A percentile compares a stretch with the other conserved stretches of the same genome.
Evolutionary conservation across 2,888 invertebrate species (phyloP).

Genomic region (Osedax fenrisi): DNA sequence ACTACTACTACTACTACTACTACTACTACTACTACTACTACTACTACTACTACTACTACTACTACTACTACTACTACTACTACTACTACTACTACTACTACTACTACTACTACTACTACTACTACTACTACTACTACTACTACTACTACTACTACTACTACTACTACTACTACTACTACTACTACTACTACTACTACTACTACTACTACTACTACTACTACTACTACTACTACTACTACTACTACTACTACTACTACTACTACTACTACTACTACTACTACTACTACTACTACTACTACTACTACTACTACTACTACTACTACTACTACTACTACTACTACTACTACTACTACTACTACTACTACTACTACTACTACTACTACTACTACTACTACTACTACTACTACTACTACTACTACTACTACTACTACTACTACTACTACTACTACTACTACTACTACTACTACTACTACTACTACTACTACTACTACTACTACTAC

Average conservation of each 20-base stretch:
- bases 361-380: conserved; percentile 17
- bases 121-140: conserved; percentile 10
- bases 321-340: neutral
- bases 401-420: conserved; percentile 30
- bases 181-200: conserved; percentile 10
- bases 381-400: conserved; percentile 28
- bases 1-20: conserved; percentile 26
- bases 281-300: conserved; percentile 18
- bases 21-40: conserved; percentile 30
- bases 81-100: neutral
- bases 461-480: conserved; percentile 30
- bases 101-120: neutral
- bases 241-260: neutral
- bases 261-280: neutral
- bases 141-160: conserved; percentile 10
- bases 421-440: conserved; percentile 26
- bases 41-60: conserved; percentile 25
- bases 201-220: neutral
- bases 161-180: conserved; percentile 11
- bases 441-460: conserved; percentile 30
- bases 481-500: conserved; percentile 31
- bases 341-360: conserved; percentile 7
- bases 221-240: conserved; percentile 4
- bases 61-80: neutral
- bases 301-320: neutral